Evolutionary conservation across 1,140 invertebrate species (phyloP), one percentile per base, ranked within the genome.

Genomic region (Brachionus sp.): DNA sequence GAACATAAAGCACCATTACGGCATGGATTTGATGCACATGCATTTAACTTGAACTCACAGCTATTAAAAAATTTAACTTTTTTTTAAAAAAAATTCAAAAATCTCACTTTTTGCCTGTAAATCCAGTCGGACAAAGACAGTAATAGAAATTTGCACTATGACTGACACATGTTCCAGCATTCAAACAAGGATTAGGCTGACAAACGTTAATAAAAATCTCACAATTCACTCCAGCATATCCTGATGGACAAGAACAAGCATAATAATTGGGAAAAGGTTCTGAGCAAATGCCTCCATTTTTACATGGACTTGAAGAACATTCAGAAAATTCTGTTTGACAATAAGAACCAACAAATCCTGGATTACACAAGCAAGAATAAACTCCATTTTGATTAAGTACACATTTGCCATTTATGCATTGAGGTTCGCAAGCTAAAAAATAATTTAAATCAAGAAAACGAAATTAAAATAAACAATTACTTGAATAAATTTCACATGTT

Each of bases 261-360:
- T 87, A 88, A 70, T 86, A 85, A 12, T 53, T 66, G 5, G 66
- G 29, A 39, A 83, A 83, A 33, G 57, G 62, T 44, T 66, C 57
- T 16, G 57, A 50, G 88, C 96, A 98, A 68, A 92, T 93, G 13
- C 93, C 96, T 19, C 93, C 93, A 86, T 98, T 98, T 86, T 93
- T 95, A 87, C 96, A 98, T 33, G 96, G 95, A 35, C 12, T 23
- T 5, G 64, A 68, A n/a, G 33, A 0, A 75, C 68, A 84, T 82
- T 70, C 66, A 10, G n/a, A 29, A 68, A 83, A 39, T 9, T 68
- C 57, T 37, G 16, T 16, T 29, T 68, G 10, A 77, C 82, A 83
- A n/a, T 33, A 13, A 1, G 12, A 16, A 16, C 83, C 83, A 29
- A 19, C 29, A 13, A 46, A 83, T 53, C 82, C 68, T 23, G 57